Evolutionary conservation across 2,888 invertebrate genomes (phyloP), one percentile per base, ranked within the genome.

Genomic region (Himalopsyche tibetana): DNA sequence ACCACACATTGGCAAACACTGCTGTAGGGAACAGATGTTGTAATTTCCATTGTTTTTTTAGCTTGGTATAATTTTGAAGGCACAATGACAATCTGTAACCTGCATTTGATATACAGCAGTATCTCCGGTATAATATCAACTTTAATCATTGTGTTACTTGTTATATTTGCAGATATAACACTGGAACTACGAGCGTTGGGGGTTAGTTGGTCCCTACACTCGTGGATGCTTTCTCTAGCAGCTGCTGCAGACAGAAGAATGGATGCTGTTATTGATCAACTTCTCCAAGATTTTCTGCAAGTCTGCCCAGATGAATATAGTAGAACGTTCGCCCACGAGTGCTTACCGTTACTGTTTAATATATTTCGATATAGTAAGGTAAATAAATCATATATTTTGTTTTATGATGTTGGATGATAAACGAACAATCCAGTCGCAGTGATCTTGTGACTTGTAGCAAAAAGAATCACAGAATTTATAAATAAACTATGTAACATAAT

Each of bases 331-430:
- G 96, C 97, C 51, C 97, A 97, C 91, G 97, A 98, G 91, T 97
- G 98, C 90, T 94, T 98, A 89, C 98, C 98, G 55, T 93, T 98
- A 90, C 94, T 98, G 89, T 97, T 98, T 91, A 97, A 97, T 90
- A 98, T 98, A 90, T 96, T 98, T 91, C 94, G 97, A 90, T 96
- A 97, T 91, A 97, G 97, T 93, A 98, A 98, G 94, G 97, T 97
- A 93, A 84, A 5, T 45, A 40, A 40, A 42, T 40, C 28, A 40
- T 80, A 74, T 3, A 9, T 36, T 38, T 11, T 19, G 12, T 74
- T 15, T 11, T 36, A 74, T 38, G 38, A 74, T 74, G 38, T 4
- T 74, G 19, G 9, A 19, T 69, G 19, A 74, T 19, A 45, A 8
- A 19, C 9, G 4, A 63, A 74, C 19, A 19, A 12, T 36, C 28